Evolutionary conservation across 92 coral and sea anemone species (phyloP).

Genomic region (Parazoanthus darwini): DNA sequence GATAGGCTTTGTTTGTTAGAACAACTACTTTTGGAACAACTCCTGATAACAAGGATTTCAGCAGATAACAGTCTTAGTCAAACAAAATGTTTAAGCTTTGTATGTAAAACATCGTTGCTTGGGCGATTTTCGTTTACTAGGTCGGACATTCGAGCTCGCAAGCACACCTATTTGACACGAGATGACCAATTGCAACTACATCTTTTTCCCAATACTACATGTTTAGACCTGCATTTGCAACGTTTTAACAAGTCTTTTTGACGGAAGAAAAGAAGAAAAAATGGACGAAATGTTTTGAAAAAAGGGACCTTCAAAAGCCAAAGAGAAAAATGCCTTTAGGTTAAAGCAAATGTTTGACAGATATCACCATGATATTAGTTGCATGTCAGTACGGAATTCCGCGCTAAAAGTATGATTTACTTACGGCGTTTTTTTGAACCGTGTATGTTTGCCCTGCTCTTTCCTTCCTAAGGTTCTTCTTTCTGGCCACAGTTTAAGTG

Average conservation of each 20-base stretch:
- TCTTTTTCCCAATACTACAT: not conserved
- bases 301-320: not conserved
- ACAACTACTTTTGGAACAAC: not conserved
- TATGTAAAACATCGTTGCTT: not conserved
- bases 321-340: conserved; percentile 8
- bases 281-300: not conserved
- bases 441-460: conserved; percentile 6
- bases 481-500: conserved; percentile 37
- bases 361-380: not conserved
- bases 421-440: conserved; percentile 15
- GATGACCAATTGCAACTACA: not conserved
- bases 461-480: conserved; percentile 31
- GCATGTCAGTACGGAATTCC: not conserved
- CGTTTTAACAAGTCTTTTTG: not conserved
- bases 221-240: too few relatives aligned
- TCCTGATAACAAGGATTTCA: not conserved
- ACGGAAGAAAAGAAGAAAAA: not conserved
- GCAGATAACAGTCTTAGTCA: not conserved
- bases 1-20: not conserved
- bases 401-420: not conserved
- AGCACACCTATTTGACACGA: conserved; percentile 15
- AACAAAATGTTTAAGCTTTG: not conserved
- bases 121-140: not conserved
- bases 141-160: conserved; percentile 11
- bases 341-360: conserved; percentile 3